A percentile compares a stretch with the other conserved stretches of the same genome.
Conservation (phyloP, 1,140 invertebrate genomes). For the Branchinecta lynchi region DNA sequence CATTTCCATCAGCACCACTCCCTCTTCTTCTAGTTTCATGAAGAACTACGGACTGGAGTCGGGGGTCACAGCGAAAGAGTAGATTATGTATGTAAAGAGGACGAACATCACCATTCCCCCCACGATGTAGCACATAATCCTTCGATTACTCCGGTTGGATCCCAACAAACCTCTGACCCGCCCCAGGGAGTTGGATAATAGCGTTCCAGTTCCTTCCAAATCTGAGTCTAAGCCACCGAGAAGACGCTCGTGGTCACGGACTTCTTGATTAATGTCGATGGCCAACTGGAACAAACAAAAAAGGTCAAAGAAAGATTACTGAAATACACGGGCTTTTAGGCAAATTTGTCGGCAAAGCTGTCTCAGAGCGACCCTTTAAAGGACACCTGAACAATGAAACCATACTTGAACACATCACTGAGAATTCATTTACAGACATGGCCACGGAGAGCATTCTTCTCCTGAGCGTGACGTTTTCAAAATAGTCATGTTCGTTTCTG, state of each 20-base stretch:
- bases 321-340: no score
- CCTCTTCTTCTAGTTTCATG: no score
- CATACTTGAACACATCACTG: no score
- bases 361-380: no score
- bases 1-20: no score
- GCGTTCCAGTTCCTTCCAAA: background rate
- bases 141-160: conserved; percentile 6
- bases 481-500: no score
- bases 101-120: conserved; percentile 6
- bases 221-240: background rate
- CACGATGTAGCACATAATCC: conserved; percentile 8
- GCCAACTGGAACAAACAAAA: background rate
- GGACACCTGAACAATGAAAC: no score
- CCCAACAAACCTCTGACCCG: background rate
- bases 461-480: no score
- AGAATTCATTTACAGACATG: no score
- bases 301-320: background rate
- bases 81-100: background rate
- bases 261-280: background rate
- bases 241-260: background rate
- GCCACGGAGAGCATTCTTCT: no score
- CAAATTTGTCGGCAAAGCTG: no score
- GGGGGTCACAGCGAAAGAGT: background rate
- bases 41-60: background rate
- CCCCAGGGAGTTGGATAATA: conserved; percentile 4